Conservation (phyloP, 1,140 invertebrate genomes). For the Zaprionus lachaisei region DNA sequence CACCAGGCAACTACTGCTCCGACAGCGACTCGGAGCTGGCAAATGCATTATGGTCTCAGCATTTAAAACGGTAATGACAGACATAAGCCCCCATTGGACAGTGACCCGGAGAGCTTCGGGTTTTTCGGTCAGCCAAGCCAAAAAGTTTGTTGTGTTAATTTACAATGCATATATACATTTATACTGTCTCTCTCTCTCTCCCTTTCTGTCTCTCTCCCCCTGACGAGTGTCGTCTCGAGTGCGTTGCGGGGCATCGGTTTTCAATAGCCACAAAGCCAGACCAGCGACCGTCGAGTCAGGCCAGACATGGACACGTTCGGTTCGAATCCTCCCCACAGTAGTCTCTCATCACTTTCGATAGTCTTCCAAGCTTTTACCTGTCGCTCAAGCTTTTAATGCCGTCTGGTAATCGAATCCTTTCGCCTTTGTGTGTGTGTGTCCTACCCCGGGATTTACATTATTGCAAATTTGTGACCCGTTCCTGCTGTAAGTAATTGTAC, state of each 20-base stretch:
- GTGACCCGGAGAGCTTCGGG: conserved; percentile 16
- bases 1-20: neutral
- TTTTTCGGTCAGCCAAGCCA: conserved; percentile 64
- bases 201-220: neutral
- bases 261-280: conserved; percentile 45
- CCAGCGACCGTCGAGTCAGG: neutral
- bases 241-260: conserved; percentile 39
- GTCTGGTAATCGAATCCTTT: conserved; percentile 57
- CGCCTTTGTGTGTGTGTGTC: conserved; percentile 10
- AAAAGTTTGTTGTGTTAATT: conserved; percentile 82
- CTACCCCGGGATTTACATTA: conserved; percentile 20
- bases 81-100: conserved; percentile 43
- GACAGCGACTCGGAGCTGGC: conserved; percentile 22
- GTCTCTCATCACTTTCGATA: neutral
- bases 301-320: conserved; percentile 17
- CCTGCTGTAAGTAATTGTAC: conserved; percentile 38
- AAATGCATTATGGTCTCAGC: conserved; percentile 66
- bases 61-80: conserved; percentile 66
- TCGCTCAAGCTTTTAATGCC: conserved; percentile 31
- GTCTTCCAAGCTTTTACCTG: conserved; percentile 7
- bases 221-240: conserved; percentile 28
- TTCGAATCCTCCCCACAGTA: neutral
- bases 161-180: conserved; percentile 74
- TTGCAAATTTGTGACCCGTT: conserved; percentile 31
- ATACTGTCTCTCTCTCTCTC: conserved; percentile 10